Conservation (phyloP, 2,888 invertebrate species). For the Tineola bisselliella region DNA sequence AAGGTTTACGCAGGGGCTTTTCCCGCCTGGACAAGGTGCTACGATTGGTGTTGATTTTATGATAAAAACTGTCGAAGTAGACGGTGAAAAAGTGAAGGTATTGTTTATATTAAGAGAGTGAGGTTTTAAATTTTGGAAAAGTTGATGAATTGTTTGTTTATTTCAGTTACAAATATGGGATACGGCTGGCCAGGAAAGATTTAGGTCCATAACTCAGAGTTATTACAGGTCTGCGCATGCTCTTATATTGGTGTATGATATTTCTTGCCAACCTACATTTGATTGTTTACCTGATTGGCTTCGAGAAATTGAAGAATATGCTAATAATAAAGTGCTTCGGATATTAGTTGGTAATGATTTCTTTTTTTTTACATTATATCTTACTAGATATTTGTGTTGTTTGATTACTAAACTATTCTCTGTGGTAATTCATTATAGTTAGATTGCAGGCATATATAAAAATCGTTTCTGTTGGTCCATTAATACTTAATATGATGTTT, state of each 20-base stretch:
- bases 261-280: slow-evolving; percentile 97
- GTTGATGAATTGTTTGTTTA: slow-evolving; percentile 36
- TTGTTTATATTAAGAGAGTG: slow-evolving; percentile 20
- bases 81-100: slow-evolving; percentile 94
- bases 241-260: slow-evolving; percentile 95
- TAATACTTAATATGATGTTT: too few species aligned
- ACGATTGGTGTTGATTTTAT: slow-evolving; percentile 99
- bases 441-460: too few species aligned
- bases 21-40: slow-evolving; percentile 98
- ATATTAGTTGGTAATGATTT: slow-evolving; percentile 85
- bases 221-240: slow-evolving; percentile 98
- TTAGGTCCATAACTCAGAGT: slow-evolving; percentile 97
- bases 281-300: slow-evolving; percentile 98
- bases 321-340: slow-evolving; percentile 91
- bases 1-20: slow-evolving; percentile 96
- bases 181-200: slow-evolving; percentile 96
- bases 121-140: background rate
- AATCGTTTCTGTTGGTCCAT: too few species aligned
- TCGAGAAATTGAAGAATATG: slow-evolving; percentile 96
- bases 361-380: background rate
- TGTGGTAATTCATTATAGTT: too few species aligned
- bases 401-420: too few species aligned
- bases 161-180: slow-evolving; percentile 98
- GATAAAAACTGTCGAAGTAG: slow-evolving; percentile 98
- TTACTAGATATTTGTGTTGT: too few species aligned